Conservation (phyloP, 2,797 vertebrate species). For the Scyliorhinus canicula region DNA sequence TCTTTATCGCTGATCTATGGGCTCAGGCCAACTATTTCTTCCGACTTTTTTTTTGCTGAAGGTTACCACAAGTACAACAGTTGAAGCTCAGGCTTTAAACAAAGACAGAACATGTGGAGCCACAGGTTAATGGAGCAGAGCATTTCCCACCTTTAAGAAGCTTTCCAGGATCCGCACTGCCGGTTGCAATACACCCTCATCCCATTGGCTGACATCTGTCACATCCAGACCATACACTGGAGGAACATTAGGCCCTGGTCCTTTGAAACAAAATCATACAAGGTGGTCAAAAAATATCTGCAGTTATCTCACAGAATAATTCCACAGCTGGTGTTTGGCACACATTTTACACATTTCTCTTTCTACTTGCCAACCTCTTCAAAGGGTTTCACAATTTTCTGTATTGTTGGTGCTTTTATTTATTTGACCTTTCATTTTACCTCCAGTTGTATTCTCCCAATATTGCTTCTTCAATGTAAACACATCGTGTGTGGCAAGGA, state of each 20-base stretch:
- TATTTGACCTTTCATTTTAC: no score
- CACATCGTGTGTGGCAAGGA: no score
- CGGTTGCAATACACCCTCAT: conserved; percentile 75
- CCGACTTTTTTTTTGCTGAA: neutral
- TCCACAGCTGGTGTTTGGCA: neutral
- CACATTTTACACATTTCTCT: neutral
- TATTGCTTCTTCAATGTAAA: no score
- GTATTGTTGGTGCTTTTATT: no score
- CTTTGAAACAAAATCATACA: conserved; percentile 50
- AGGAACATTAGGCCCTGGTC: conserved; percentile 74
- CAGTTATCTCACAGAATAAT: neutral
- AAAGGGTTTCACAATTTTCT: no score
- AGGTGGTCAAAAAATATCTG: neutral
- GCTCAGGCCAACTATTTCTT: neutral
- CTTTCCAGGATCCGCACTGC: conserved; percentile 80
- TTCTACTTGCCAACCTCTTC: neutral
- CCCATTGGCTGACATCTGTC: conserved; percentile 75
- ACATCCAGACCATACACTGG: conserved; percentile 80
- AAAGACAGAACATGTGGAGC: neutral
- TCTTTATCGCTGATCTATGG: neutral
- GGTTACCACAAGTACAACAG: no score
- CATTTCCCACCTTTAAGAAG: conserved; percentile 62
- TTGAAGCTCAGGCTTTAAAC: neutral
- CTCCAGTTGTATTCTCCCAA: no score
- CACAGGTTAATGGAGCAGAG: neutral